phyloP scores from a whole-genome alignment of 2,888 invertebrate species.

The Andrena fulva region DNA sequence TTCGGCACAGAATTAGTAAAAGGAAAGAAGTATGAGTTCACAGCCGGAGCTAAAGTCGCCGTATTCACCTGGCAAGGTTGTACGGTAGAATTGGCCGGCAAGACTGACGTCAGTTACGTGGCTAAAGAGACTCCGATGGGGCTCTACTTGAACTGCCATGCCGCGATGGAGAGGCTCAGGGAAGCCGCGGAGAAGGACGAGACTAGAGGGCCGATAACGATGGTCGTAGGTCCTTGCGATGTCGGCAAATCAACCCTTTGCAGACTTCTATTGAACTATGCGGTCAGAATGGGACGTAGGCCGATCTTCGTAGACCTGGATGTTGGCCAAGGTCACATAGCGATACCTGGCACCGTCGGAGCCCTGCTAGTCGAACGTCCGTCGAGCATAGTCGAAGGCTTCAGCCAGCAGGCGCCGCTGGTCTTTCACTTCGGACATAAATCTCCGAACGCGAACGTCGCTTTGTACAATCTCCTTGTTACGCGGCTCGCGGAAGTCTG shows the following conservation, averaged over 20 bases:
- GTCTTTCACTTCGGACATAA: slow-evolving; percentile 98
- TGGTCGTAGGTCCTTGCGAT: slow-evolving; percentile 97
- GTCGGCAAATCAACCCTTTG: slow-evolving; percentile 98
- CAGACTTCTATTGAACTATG: slow-evolving; percentile 96
- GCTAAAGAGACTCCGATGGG: slow-evolving; percentile 99
- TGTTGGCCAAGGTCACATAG: slow-evolving; percentile 96
- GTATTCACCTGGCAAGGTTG: slow-evolving; percentile 99
- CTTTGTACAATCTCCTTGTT: slow-evolving; percentile 93
- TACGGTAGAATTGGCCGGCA: slow-evolving; percentile 93
- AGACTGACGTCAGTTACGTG: slow-evolving; percentile 96
- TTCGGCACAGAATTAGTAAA: slow-evolving; percentile 98
- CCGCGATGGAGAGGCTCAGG: slow-evolving; percentile 96
- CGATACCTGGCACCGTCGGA: slow-evolving; percentile 96
- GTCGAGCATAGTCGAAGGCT: slow-evolving; percentile 97
- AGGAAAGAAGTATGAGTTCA: slow-evolving; percentile 96
- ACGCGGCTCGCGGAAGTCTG: slow-evolving; percentile 94
- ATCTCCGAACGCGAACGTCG: slow-evolving; percentile 90
- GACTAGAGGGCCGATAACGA: slow-evolving; percentile 92
- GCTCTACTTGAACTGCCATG: slow-evolving; percentile 97
- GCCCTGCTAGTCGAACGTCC: slow-evolving; percentile 96
- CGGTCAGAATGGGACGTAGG: slow-evolving; percentile 93
- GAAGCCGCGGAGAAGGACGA: slow-evolving; percentile 91
- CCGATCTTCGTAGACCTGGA: slow-evolving; percentile 98
- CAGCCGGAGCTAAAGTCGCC: slow-evolving; percentile 96
- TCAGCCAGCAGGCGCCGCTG: slow-evolving; percentile 96